phyloP scores from a whole-genome alignment of 2,888 invertebrate species.

The Panzeria rudis region DNA sequence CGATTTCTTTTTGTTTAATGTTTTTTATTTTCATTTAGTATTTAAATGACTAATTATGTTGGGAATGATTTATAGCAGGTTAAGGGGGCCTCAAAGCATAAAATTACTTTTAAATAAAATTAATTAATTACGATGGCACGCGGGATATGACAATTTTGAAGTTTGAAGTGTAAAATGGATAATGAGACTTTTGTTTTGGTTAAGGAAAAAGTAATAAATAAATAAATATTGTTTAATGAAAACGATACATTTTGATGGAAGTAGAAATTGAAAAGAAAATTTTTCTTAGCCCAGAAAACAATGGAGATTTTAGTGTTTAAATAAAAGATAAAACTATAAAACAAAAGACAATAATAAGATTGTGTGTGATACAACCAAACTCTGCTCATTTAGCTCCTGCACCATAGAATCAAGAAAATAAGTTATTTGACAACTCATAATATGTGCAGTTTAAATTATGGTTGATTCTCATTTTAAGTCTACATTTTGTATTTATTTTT shows the following conservation, averaged over 20 bases:
- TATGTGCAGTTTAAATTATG: no score
- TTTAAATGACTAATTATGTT: conserved; percentile 71
- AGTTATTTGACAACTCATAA: no score
- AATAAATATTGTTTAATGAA: not conserved
- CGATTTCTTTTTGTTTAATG: not conserved
- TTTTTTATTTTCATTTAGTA: conserved; percentile 14
- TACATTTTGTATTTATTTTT: no score
- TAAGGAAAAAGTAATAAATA: not conserved
- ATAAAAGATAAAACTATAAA: no score
- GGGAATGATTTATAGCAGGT: conserved; percentile 68
- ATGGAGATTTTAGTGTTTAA: not conserved
- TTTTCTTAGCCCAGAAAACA: no score
- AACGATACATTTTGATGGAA: not conserved
- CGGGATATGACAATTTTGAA: conserved; percentile 52
- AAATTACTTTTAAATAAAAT: conserved; percentile 64
- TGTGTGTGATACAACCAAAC: no score
- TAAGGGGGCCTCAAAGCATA: conserved; percentile 52
- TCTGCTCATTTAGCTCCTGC: no score
- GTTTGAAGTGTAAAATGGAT: conserved; percentile 21
- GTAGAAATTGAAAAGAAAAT: not conserved
- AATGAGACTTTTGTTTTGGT: not conserved
- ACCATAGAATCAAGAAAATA: no score
- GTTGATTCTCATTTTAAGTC: no score
- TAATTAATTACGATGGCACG: conserved; percentile 67
- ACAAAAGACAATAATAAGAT: no score